A percentile compares a stretch with the other conserved stretches of the same genome.
These are phyloP conservation scores for Lonchura striata DNA, from an alignment of 2,113 vertebrate species.

Conservation along the genomic window DNA sequence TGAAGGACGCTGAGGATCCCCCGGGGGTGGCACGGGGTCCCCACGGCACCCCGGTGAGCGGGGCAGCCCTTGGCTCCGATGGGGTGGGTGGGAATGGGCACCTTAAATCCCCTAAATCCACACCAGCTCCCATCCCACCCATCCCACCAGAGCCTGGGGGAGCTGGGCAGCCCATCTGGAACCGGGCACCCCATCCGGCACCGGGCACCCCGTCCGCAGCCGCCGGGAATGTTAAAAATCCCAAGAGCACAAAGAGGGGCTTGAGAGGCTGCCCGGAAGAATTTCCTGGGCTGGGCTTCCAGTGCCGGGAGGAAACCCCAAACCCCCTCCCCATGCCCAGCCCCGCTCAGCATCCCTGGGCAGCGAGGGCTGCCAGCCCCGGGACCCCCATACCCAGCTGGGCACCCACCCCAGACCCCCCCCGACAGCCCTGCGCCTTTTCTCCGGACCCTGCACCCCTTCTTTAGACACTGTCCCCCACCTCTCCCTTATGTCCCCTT, in stretches of 20 bases:
- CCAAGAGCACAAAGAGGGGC: slow-evolving; percentile 53
- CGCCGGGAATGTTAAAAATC: slow-evolving; percentile 37
- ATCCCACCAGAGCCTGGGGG: background rate
- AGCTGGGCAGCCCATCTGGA: background rate
- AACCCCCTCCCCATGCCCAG: background rate
- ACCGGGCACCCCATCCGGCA: background rate
- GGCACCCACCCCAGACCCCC: background rate
- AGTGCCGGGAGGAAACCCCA: background rate
- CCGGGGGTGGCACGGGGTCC: background rate
- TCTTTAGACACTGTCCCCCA: background rate
- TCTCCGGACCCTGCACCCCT: background rate
- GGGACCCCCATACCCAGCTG: background rate
- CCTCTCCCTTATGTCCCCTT: no score
- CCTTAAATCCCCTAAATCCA: background rate
- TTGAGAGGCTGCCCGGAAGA: slow-evolving; percentile 53
- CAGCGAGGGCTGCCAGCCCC: accelerated
- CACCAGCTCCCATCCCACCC: background rate
- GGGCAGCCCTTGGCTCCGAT: accelerated
- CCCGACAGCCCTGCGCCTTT: background rate
- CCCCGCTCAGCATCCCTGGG: background rate
- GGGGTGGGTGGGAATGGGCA: background rate
- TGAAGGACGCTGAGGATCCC: background rate
- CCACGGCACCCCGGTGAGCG: accelerated
- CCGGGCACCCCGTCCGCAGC: no score
- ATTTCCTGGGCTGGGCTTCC: slow-evolving; percentile 53